Evolutionary conservation across 1,140 invertebrate genomes (phyloP), one percentile per base, ranked within the genome.

Genomic region (Teleogryllus occipitalis): DNA sequence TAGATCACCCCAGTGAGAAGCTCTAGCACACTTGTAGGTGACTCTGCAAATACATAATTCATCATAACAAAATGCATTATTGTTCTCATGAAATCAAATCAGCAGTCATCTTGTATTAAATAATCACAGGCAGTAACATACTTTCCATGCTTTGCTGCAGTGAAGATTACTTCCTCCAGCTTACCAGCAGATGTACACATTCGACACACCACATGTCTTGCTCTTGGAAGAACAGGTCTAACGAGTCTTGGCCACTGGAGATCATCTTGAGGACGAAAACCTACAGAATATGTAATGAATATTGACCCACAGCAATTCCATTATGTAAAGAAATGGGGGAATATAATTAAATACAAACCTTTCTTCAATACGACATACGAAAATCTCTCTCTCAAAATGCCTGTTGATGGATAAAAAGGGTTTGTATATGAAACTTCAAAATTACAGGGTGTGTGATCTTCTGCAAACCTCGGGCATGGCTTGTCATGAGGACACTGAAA

Each of bases 361-460:
- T 95, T 96, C 84, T 90, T 93, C 22, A 97, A 85, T 75, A 97
- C 90, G 0, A 96, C 87, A 85, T 95, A 96, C 8, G 91, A 92
- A 85, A 90, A 95, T 27, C 88, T 80, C 82, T 94, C 91, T 18
- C 84, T 86, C 48, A 83, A 83, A 0, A 86, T 80, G 81, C 87
- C 84, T 7, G 83, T 80, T 77, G 86, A 86, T 4, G 85, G 83
- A 8, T 82, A 87, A 86, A 79, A 94, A 83, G 1, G 89, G 87
- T 73, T 18, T 10, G 87, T 84, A 85, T 92, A 96, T 14, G 86
- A 82, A 39, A 92, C 88, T 81, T 90, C 82, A 85, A 95, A 97
- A 85, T 93, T 95, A 85, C 96, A 97, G 0, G 93, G 92, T 14
- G 89, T 92, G 8, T 89, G 81, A 8, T 83, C 86, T 81, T 90